These are phyloP conservation scores for Salarias fasciatus DNA, from an alignment of 2,797 vertebrate species.

Conservation along the genomic window DNA sequence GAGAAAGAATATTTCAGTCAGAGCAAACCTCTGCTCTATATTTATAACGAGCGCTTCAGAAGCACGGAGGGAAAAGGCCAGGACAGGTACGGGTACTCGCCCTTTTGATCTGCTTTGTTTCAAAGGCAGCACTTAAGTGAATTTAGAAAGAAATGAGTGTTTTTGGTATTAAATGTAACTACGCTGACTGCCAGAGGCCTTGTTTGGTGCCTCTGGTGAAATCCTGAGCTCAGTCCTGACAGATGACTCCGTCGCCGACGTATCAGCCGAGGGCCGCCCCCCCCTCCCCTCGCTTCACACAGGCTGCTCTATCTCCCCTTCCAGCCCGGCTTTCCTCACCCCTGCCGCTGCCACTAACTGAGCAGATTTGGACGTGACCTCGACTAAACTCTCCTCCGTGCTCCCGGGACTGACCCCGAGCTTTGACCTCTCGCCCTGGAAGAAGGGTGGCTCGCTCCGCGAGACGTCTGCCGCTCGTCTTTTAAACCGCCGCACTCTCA, in stretches of 20 bases:
- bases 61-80: no score
- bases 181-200: neutral
- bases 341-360: no score
- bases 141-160: no score
- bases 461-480: slow-evolving; percentile 30
- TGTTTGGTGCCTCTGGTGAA: slow-evolving; percentile 3
- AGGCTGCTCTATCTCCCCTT: no score
- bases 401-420: neutral
- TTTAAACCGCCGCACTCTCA: slow-evolving; percentile 26
- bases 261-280: slow-evolving; percentile 61
- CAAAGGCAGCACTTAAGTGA: no score
- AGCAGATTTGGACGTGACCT: no score
- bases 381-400: slow-evolving; percentile 6
- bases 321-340: no score
- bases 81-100: no score
- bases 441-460: slow-evolving; percentile 20
- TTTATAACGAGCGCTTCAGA: slow-evolving; percentile 19
- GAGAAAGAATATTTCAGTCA: slow-evolving; percentile 41
- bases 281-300: slow-evolving; percentile 42
- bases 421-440: slow-evolving; percentile 16
- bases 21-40: slow-evolving; percentile 31
- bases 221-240: slow-evolving; percentile 9
- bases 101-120: no score
- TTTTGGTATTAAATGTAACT: neutral
- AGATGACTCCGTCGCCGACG: slow-evolving; percentile 35